phyloP scores from a whole-genome alignment of 2,888 invertebrate genomes.

The Blera fallax region DNA sequence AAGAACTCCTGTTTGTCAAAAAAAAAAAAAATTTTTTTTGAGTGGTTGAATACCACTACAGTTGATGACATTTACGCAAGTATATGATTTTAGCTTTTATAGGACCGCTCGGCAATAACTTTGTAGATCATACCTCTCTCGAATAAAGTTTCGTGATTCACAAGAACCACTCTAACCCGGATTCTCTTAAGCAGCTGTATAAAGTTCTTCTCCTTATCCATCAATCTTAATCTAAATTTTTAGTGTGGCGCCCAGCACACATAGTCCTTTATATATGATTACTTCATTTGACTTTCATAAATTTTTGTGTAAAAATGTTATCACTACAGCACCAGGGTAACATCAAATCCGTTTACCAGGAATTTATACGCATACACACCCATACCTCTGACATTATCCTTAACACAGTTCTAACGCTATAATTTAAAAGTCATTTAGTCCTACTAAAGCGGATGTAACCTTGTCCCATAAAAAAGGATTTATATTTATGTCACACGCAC shows the following conservation, averaged over 20 bases:
- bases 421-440: constrained; percentile 51
- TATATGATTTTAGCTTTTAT: too few species aligned
- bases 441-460: constrained; percentile 28
- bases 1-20: too few species aligned
- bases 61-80: too few species aligned
- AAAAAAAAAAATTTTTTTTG: too few species aligned
- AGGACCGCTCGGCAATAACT: too few species aligned
- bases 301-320: neutral
- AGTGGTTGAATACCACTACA: too few species aligned
- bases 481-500: constrained; percentile 11
- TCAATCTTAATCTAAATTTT: neutral
- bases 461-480: constrained; percentile 49
- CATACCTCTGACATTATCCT: constrained; percentile 3
- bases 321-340: constrained; percentile 1
- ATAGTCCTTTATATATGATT: neutral
- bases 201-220: too few species aligned
- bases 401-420: constrained; percentile 28
- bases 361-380: neutral
- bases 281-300: constrained; percentile 33
- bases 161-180: too few species aligned
- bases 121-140: too few species aligned
- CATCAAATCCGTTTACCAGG: neutral
- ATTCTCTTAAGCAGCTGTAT: too few species aligned
- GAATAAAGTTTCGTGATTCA: too few species aligned
- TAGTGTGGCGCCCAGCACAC: neutral